Percentiles rank a stretch among this genome's conserved stretches.
Evolutionary conservation across 2,888 invertebrate species (phyloP).

Genomic region (Ypsolopha scabrella): DNA sequence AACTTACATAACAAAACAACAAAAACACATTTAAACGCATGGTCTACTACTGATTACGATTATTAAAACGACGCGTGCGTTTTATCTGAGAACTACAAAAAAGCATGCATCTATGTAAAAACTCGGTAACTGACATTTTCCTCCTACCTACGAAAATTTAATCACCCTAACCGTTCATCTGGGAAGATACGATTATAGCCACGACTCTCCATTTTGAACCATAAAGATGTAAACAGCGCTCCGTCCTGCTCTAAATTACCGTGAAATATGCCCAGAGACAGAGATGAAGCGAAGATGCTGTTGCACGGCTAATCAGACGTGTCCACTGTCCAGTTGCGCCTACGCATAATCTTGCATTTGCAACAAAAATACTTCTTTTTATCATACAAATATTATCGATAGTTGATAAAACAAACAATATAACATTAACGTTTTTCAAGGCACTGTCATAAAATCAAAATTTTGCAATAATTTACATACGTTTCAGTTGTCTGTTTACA

Average conservation of each 20-base stretch:
- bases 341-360: constrained; percentile 27
- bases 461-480: constrained; percentile 27
- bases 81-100: constrained; percentile 29
- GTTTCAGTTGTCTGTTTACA: constrained; percentile 29
- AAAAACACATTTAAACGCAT: not conserved
- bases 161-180: constrained; percentile 28
- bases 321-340: constrained; percentile 55
- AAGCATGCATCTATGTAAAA: constrained; percentile 46
- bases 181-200: constrained; percentile 60
- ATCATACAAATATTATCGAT: too few relatives aligned
- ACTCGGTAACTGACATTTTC: constrained; percentile 38
- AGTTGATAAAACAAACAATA: not conserved
- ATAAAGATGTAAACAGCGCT: constrained; percentile 45
- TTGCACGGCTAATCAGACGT: constrained; percentile 60
- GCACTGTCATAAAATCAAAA: not conserved
- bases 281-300: constrained; percentile 47
- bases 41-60: not conserved
- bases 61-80: constrained; percentile 15
- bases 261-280: constrained; percentile 17
- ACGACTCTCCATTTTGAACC: constrained; percentile 51
- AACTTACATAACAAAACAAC: not conserved
- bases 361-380: too few relatives aligned
- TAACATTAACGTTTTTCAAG: not conserved
- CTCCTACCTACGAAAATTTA: constrained; percentile 61
- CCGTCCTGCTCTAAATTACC: constrained; percentile 31